Evolutionary conservation across 2,888 invertebrate genomes (phyloP), one percentile per base, ranked within the genome.

Genomic region (Noctua pronuba): DNA sequence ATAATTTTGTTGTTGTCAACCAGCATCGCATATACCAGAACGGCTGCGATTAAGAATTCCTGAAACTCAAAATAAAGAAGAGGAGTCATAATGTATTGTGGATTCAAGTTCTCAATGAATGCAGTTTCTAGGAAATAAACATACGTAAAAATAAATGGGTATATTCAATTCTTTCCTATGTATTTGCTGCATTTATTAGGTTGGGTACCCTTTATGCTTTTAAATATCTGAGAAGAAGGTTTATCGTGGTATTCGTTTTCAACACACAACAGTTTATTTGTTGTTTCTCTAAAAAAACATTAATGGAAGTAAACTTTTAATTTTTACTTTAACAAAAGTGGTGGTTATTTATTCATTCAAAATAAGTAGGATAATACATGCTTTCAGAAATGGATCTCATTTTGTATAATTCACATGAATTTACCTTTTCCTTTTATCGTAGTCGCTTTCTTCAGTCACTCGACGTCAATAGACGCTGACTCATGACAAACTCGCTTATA

Each of bases 401-500:
- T 65, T 65, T 41, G n/a, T 35, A n/a, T 41, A 65, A 65, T 65
- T 10, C 65, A 41, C 41, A n/a, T 41, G n/a, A 65, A 65, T 65
- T 65, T 65, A 41, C 21, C 1, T 41, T 52, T 46, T 73, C 16
- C 24, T 35, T 79, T 71, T 60, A 44, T 35, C n/a, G 8, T 31
- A 52, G 16, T 24, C 38, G 52, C 64, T 73, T 72, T 38, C 60
- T 60, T 58, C 7, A 74, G 60, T 49, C 65, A 80, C 65, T 75
- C 46, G 24, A 41, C 28, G n/a, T 58, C 21, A 68, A 71, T 68
- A 87, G 67, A 75, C 28, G 80, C 80, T 71, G 73, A 77, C 35
- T 87, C 80, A 82, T 69, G 81, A 68, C 75, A 76, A 73, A 71
- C 64, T 79, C 78, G 55, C 67, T 78, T 75, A 78, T 69, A 66